Evolutionary conservation across 2,888 invertebrate species (phyloP).

Genomic region (Polyploca ridens): DNA sequence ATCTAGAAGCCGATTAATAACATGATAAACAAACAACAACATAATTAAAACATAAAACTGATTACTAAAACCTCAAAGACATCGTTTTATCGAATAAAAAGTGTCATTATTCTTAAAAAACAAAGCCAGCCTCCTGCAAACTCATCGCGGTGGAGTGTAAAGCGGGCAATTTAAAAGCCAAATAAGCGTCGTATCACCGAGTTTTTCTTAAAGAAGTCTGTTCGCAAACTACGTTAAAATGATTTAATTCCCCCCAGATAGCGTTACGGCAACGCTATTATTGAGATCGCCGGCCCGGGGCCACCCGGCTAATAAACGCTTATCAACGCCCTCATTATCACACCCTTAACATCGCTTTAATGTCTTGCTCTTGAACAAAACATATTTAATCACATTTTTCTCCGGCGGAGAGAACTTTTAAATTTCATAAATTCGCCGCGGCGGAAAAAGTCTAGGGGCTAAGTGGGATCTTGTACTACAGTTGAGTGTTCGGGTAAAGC

Average conservation of each 20-base stretch:
- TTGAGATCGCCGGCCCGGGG: conserved; percentile 69
- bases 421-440: conserved; percentile 73
- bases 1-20: not conserved
- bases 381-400: conserved; percentile 85
- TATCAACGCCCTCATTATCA: conserved; percentile 85
- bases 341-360: conserved; percentile 85
- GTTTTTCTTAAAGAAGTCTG: conserved; percentile 72
- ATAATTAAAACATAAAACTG: not conserved
- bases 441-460: conserved; percentile 32
- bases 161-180: conserved; percentile 64
- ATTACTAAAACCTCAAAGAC: not conserved
- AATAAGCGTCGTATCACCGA: conserved; percentile 66
- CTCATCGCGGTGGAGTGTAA: conserved; percentile 45
- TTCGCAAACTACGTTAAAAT: conserved; percentile 80
- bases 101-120: conserved; percentile 51
- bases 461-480: conserved; percentile 25
- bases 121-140: conserved; percentile 42
- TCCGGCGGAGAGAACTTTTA: conserved; percentile 71
- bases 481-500: conserved; percentile 25
- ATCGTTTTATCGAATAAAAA: conserved; percentile 22
- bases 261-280: conserved; percentile 69
- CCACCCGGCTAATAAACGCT: conserved; percentile 82
- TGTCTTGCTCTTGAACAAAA: conserved; percentile 85
- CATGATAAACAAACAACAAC: not conserved
- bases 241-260: conserved; percentile 82